Evolutionary conservation across 2,888 invertebrate species (phyloP).

Genomic region (Cryptus viduatorius): DNA sequence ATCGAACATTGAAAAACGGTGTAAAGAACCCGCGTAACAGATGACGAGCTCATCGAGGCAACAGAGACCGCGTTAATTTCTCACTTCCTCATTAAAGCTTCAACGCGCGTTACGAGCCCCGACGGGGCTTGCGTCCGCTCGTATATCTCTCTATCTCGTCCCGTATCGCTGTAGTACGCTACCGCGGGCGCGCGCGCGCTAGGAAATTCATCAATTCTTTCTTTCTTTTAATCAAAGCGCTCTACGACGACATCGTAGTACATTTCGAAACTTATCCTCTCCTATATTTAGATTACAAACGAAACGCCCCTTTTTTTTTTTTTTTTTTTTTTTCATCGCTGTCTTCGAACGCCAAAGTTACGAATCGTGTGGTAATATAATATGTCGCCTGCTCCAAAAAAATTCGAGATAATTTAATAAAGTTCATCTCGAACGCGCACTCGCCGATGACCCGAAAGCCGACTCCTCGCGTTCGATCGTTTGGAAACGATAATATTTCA

Average conservation of each 20-base stretch:
- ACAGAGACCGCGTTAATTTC: conserved; percentile 55
- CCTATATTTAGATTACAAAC: conserved; percentile 9
- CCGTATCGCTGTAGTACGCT: conserved; percentile 2
- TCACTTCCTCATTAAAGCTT: conserved; percentile 66
- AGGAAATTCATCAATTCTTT: background rate
- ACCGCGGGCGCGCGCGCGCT: background rate
- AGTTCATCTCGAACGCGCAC: conserved; percentile 30
- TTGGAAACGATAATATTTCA: background rate
- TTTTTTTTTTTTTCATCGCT: background rate
- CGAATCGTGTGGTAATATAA: background rate
- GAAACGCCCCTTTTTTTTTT: background rate
- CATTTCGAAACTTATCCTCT: conserved; percentile 32
- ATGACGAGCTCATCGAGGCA: background rate
- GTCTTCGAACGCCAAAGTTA: background rate
- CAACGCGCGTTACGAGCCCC: conserved; percentile 42
- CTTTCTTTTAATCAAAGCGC: conserved; percentile 1
- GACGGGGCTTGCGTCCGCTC: conserved; percentile 10
- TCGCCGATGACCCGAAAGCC: conserved; percentile 17
- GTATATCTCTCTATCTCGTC: conserved; percentile 9
- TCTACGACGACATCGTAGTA: background rate
- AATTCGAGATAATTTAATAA: conserved; percentile 46
- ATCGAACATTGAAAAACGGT: conserved; percentile 9
- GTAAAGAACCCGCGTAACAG: background rate
- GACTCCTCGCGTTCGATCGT: conserved; percentile 13
- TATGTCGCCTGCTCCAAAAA: conserved; percentile 3